Evolutionary conservation across 2,888 invertebrate genomes (phyloP).

Genomic region (Heliconius charithonia): DNA sequence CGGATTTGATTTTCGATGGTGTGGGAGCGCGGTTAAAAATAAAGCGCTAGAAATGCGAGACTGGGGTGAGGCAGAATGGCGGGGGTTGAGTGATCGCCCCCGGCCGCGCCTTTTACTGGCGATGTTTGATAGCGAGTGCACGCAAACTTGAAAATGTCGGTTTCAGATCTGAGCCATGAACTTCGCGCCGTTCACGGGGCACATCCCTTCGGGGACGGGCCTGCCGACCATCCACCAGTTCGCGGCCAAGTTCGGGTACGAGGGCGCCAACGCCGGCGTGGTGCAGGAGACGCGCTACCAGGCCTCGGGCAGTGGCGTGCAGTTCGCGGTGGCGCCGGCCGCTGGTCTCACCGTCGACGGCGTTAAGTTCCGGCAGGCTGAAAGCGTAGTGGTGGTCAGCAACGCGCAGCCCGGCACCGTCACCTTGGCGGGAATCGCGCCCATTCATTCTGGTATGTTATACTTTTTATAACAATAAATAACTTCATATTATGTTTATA

Average conservation of each 20-base stretch:
- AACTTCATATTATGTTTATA: too few relatives aligned
- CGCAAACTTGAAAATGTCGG: slow-evolving; percentile 48
- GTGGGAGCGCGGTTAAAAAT: slow-evolving; percentile 81
- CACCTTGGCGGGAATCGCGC: slow-evolving; percentile 70
- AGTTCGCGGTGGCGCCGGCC: slow-evolving; percentile 69
- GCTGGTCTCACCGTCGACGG: slow-evolving; percentile 69
- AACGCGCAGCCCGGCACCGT: slow-evolving; percentile 80
- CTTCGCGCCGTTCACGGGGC: slow-evolving; percentile 93
- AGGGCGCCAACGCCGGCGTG: slow-evolving; percentile 65
- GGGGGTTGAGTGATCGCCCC: slow-evolving; percentile 80
- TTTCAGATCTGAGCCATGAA: slow-evolving; percentile 84
- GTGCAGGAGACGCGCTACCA: slow-evolving; percentile 76
- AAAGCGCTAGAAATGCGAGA: slow-evolving; percentile 71
- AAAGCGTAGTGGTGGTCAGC: slow-evolving; percentile 79
- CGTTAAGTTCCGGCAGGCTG: slow-evolving; percentile 85
- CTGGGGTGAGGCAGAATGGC: slow-evolving; percentile 83
- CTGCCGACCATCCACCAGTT: slow-evolving; percentile 93
- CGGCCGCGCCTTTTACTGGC: slow-evolving; percentile 69
- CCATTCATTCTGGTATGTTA: slow-evolving; percentile 70
- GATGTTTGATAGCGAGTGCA: slow-evolving; percentile 49
- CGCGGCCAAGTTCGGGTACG: slow-evolving; percentile 87
- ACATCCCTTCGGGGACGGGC: slow-evolving; percentile 88
- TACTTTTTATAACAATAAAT: background rate
- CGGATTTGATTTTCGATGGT: slow-evolving; percentile 63
- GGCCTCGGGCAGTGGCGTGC: slow-evolving; percentile 62